Base-by-base conservation (phyloP, 2,113 vertebrate species). In the Sapajus apella region DNA sequence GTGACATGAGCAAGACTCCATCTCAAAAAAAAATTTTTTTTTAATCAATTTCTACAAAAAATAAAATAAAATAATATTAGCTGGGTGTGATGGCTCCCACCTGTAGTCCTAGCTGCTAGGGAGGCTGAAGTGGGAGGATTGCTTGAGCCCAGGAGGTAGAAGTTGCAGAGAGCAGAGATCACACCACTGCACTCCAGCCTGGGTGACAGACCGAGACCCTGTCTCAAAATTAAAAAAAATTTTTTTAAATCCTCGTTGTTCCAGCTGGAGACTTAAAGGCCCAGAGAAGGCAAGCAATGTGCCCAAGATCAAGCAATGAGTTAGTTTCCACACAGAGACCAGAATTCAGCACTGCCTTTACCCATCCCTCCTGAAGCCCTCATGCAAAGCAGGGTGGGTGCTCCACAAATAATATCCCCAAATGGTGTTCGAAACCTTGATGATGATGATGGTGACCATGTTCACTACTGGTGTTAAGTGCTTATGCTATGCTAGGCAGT, bases 391-490 rank as follows among this genome's bases (percentile, higher is more conserved):
- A 35, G 75, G 40, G 23, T 4, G 37, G 11, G 43, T 1, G 0
- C 72, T 17, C 12, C 23, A 23, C 2, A 3, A 43, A 52, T 43
- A 72, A 20, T 37, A 20, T 45, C 83, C 77, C 76, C 45, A 32
- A 13, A n/a, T 3, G 32, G 37, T 37, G 47, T 68, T 84, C 56
- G 37, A 58, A 50, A n/a, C 37, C 80, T 56, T 3, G 8, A 2
- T 40, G 20, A 20, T 12, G 11, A 17, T 6, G 72, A 40, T n/a
- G n/a, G 21, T 80, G 72, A 61, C 55, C 11, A 13, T 20, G 73
- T 32, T 73, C 5, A 17, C 55, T 11, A 1, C n/a, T 0, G 0
- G 32, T 6, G 18, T 68, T 20, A 55, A 73, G 5, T 0, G 21
- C 43, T 43, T 21, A 55, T 5, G 20, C 50, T 80, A 80, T 6